phyloP scores from a whole-genome alignment of 2,888 invertebrate genomes.

The Drosophila kanekoi region DNA sequence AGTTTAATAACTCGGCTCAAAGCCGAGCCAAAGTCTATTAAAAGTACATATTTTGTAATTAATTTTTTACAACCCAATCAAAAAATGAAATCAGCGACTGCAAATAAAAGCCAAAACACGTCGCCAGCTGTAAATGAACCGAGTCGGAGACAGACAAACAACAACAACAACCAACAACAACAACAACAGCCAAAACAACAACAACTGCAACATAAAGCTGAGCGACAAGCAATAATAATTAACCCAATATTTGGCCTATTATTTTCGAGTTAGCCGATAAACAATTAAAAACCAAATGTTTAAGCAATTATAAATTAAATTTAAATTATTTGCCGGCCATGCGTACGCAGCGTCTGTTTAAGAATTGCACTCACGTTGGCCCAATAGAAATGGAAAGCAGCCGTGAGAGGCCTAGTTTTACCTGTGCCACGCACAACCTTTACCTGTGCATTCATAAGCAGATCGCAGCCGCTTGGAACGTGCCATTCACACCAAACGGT shows the following conservation, averaged over 20 bases:
- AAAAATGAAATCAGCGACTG: constrained; percentile 31
- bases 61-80: constrained; percentile 51
- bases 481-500: constrained; percentile 35
- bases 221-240: constrained; percentile 54
- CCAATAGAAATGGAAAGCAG: constrained; percentile 39
- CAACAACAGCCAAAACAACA: too few relatives aligned
- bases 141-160: constrained; percentile 3
- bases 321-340: constrained; percentile 41
- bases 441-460: constrained; percentile 24
- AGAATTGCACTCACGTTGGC: constrained; percentile 53
- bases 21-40: constrained; percentile 36
- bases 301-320: constrained; percentile 50
- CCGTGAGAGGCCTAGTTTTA: constrained; percentile 6
- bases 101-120: constrained; percentile 27
- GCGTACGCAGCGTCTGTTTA: constrained; percentile 25
- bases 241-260: constrained; percentile 49
- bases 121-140: constrained; percentile 44
- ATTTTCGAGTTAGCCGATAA: constrained; percentile 26
- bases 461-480: constrained; percentile 30
- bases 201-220: constrained; percentile 14
- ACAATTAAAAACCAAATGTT: constrained; percentile 1
- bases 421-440: constrained; percentile 6
- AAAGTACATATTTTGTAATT: constrained; percentile 58
- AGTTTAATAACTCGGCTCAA: constrained; percentile 34
- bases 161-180: constrained; percentile 8